Percentiles rank a stretch among this genome's conserved stretches.
Evolutionary conservation across 2,113 vertebrate genomes (phyloP).

Genomic region (Strix uralensis): DNA sequence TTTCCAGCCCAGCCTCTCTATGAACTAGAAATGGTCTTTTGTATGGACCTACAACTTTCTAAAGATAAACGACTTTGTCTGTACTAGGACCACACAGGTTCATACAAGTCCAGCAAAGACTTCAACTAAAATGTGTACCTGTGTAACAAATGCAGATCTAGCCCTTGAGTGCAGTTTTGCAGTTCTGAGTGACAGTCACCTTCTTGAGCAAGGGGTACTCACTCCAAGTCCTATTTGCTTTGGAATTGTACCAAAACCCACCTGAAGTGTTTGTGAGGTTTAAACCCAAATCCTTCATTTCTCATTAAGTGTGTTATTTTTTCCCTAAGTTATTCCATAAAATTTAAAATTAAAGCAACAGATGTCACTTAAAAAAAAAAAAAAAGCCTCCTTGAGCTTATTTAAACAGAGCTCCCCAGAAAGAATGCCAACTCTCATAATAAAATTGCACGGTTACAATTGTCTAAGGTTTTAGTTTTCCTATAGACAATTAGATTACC

Average conservation of each 20-base stretch:
- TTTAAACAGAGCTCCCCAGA: not conserved
- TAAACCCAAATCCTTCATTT: not conserved
- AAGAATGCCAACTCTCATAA: not conserved
- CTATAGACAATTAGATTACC: not conserved
- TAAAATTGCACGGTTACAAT: not conserved
- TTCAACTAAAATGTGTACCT: not conserved
- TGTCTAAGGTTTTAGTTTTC: not conserved
- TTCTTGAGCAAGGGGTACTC: not conserved
- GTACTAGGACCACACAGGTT: not conserved
- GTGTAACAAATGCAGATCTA: not conserved
- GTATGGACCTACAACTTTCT: not conserved
- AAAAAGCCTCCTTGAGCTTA: not conserved
- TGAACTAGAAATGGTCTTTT: not conserved
- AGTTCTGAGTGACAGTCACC: not conserved
- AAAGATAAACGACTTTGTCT: not conserved
- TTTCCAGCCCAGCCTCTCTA: not conserved
- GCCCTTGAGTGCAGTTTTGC: not conserved
- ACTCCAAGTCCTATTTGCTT: not conserved
- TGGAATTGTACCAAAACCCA: not conserved
- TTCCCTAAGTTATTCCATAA: not conserved
- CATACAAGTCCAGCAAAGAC: not conserved
- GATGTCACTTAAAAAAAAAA: not conserved
- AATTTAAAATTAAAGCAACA: not conserved
- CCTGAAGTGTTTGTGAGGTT: not conserved
- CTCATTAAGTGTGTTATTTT: not conserved